Base-by-base conservation (phyloP, 2,888 invertebrate genomes). In the Xanthorhoe designata region DNA sequence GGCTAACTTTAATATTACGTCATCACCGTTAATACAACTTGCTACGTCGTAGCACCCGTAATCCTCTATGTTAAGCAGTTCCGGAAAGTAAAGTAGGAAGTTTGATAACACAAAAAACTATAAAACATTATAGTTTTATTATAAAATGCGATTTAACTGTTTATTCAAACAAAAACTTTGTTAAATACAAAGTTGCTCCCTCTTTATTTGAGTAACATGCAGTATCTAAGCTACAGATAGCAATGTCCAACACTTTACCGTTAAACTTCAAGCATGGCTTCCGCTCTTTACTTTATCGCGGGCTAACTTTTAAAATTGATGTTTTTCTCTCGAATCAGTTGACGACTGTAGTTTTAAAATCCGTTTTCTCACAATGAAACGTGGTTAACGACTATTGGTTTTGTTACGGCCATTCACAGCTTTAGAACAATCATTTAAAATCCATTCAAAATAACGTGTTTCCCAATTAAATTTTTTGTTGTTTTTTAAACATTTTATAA, bases 221-320 rank as follows among this genome's bases (percentile, higher is more conserved):
- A 55, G 62, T 56, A 64, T 67, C 60, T 60, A 29, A 52, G 60
- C 64, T 32, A 18, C 38, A 64, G 61, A 65, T 70, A 65, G 50
- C 42, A 68, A 61, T 70, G 70, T 71, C 70, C 71, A 75, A 74
- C 73, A 70, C 72, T 78, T 81, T 75, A 78, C 75, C 71, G 72
- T 71, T 71, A 69, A 82, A 83, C 80, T 82, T 78, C 69, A 71
- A 80, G 76, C 76, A 75, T 73, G 74, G 71, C 75, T 80, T 76
- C 61, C 74, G 63, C 69, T 75, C 75, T 71, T 70, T 63, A 73
- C 71, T 78, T 83, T 83, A 86, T 86, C 85, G 81, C 77, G 66
- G 64, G 64, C 73, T 78, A 83, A 87, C 81, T 84, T 85, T 84
- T 82, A 74, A 83, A 85, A 83, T 81, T 75, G 83, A 81, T 87